These are phyloP conservation scores for Lasioglossum marginatum DNA, from an alignment of 2,888 invertebrate species.

Conservation along the genomic window DNA sequence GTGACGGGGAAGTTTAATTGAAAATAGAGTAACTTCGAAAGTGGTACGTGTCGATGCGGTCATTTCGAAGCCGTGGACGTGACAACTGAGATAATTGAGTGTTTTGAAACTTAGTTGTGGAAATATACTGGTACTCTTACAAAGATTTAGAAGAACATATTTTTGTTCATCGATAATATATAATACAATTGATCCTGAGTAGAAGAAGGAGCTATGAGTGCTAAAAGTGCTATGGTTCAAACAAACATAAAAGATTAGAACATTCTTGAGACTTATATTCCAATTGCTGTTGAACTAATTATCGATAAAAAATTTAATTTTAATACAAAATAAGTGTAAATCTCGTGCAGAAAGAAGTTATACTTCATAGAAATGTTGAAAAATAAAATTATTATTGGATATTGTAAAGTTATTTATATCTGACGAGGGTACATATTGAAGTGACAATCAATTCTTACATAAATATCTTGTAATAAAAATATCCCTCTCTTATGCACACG, in stretches of 20 bases:
- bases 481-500: background rate
- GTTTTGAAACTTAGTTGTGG: background rate
- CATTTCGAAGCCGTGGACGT: background rate
- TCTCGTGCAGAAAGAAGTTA: too few relatives aligned
- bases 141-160: background rate
- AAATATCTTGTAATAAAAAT: background rate
- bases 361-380: background rate
- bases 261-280: too few relatives aligned
- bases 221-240: too few relatives aligned
- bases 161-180: too few relatives aligned
- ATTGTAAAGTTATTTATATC: background rate
- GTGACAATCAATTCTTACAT: background rate
- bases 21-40: background rate
- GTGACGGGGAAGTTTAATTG: background rate
- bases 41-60: background rate
- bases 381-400: background rate
- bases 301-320: too few relatives aligned
- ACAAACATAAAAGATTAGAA: too few relatives aligned
- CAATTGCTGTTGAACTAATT: too few relatives aligned
- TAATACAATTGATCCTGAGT: too few relatives aligned
- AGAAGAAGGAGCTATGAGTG: too few relatives aligned
- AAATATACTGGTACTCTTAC: background rate
- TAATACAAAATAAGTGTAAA: too few relatives aligned
- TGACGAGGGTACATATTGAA: background rate
- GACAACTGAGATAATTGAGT: background rate